A percentile compares a stretch with the other conserved stretches of the same genome.
Evolutionary conservation across 2,888 invertebrate species (phyloP).

Genomic region (Nymphalis c-album): DNA sequence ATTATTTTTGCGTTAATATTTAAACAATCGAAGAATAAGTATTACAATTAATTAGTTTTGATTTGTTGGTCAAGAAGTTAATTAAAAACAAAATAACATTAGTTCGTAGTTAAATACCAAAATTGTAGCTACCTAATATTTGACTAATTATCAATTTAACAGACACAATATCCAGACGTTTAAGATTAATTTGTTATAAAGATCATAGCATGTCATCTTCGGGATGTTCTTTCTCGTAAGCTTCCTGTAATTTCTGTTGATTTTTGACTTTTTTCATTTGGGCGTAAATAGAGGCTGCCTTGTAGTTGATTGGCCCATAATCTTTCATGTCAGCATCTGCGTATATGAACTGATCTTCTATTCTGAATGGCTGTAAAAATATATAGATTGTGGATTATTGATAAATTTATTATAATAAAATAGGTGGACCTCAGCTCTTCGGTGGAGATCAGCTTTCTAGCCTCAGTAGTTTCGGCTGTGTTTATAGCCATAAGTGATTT

Average conservation of each 20-base stretch:
- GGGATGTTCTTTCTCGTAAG: conserved; percentile 65
- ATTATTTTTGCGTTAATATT: not conserved
- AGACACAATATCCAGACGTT: not conserved
- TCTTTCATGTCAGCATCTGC: conserved; percentile 94
- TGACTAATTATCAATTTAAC: conserved; percentile 1
- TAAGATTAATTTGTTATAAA: conserved; percentile 12
- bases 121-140: not conserved
- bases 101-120: no score
- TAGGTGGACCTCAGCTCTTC: no score
- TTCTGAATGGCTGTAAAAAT: conserved; percentile 86
- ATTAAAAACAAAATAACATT: no score
- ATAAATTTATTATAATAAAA: not conserved
- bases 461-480: no score
- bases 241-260: conserved; percentile 74
- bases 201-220: conserved; percentile 68
- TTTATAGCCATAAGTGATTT: no score
- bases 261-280: conserved; percentile 85
- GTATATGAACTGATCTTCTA: conserved; percentile 91
- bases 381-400: conserved; percentile 12
- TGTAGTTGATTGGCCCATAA: conserved; percentile 96
- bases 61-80: no score
- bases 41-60: no score
- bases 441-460: no score
- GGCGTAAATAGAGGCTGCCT: conserved; percentile 91
- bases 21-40: no score